Conservation (phyloP, 2,888 invertebrate species). For the Trissoscelio sp. region DNA sequence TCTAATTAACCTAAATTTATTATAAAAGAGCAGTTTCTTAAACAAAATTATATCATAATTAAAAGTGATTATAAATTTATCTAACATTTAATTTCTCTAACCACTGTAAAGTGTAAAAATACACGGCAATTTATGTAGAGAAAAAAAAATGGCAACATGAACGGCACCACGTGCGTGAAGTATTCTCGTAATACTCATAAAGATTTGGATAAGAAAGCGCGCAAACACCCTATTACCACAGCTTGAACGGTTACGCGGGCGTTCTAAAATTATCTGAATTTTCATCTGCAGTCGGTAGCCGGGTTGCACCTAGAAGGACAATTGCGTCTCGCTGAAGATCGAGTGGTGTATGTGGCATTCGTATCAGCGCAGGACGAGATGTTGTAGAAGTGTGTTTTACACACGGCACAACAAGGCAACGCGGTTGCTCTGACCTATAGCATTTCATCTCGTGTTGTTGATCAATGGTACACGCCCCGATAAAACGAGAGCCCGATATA, state of each 20-base stretch:
- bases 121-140: too few species aligned
- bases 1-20: too few species aligned
- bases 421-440: slow-evolving; percentile 63
- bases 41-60: too few species aligned
- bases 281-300: slow-evolving; percentile 30
- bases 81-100: too few species aligned
- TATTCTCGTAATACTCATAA: slow-evolving; percentile 10
- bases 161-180: slow-evolving; percentile 19
- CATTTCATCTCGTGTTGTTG: slow-evolving; percentile 62
- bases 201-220: slow-evolving; percentile 35
- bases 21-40: too few species aligned
- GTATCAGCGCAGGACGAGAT: slow-evolving; percentile 34
- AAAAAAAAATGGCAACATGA: not conserved
- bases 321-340: slow-evolving; percentile 48
- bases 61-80: too few species aligned
- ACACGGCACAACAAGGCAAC: slow-evolving; percentile 47
- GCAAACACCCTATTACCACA: slow-evolving; percentile 32
- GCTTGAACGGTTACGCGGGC: not conserved
- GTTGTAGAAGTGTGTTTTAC: slow-evolving; percentile 55
- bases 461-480: slow-evolving; percentile 61
- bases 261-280: slow-evolving; percentile 47
- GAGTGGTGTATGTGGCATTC: slow-evolving; percentile 51
- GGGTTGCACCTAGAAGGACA: slow-evolving; percentile 48
- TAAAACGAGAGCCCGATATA: slow-evolving; percentile 62
- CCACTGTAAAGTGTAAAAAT: too few species aligned